Conservation (phyloP, 2,113 vertebrate genomes). For the Epinephelus fuscoguttatus region DNA sequence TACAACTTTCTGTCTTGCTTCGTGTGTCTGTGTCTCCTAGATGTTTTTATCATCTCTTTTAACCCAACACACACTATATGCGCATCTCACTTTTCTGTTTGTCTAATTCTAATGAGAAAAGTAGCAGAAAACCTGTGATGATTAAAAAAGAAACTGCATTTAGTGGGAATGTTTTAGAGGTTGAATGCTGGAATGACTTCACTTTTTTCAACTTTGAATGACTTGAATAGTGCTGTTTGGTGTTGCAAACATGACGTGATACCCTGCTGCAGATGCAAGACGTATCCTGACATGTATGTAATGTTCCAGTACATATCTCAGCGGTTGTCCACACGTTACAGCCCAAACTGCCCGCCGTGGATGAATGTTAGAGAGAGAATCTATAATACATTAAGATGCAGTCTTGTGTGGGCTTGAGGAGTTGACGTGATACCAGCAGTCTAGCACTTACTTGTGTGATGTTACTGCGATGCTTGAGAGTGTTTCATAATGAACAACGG, state of each 20-base stretch:
- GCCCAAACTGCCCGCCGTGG: background rate
- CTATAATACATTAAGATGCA: background rate
- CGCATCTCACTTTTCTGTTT: background rate
- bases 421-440: background rate
- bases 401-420: background rate
- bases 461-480: background rate
- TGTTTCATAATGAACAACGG: background rate
- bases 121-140: too few relatives aligned
- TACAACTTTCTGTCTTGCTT: conserved; percentile 39
- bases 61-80: background rate
- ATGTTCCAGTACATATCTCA: background rate
- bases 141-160: background rate
- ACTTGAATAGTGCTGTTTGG: background rate
- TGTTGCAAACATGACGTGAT: background rate
- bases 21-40: background rate
- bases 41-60: background rate
- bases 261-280: background rate
- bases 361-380: background rate
- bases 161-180: background rate
- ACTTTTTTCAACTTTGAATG: conserved; percentile 3
- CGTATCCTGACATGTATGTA: background rate
- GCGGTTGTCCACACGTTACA: background rate
- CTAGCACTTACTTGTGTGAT: background rate
- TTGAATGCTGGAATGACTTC: background rate
- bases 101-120: background rate